Evolutionary conservation across 2,888 invertebrate genomes (phyloP).

Genomic region (Hemithea aestivaria): DNA sequence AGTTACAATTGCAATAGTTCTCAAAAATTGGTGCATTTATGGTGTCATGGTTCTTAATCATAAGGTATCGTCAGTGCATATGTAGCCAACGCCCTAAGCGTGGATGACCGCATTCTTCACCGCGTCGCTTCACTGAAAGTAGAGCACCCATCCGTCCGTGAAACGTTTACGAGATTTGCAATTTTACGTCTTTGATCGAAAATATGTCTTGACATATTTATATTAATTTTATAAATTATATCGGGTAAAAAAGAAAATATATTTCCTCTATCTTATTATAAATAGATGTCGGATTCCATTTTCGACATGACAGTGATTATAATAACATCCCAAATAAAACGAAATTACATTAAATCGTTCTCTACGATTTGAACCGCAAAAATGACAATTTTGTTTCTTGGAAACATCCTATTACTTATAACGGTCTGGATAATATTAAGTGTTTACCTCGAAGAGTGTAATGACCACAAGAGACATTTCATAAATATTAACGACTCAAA

Average conservation of each 20-base stretch:
- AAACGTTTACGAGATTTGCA: slow-evolving; percentile 47
- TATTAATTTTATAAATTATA: too few species aligned
- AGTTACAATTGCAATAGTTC: too few species aligned
- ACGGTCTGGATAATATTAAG: not conserved
- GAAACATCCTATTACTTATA: not conserved
- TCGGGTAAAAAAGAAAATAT: too few species aligned
- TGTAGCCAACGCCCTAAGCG: slow-evolving; percentile 35
- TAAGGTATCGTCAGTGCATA: slow-evolving; percentile 23
- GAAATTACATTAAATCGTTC: too few species aligned
- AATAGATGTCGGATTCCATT: too few species aligned
- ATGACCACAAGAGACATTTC: slow-evolving; percentile 7
- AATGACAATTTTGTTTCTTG: slow-evolving; percentile 9
- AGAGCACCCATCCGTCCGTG: slow-evolving; percentile 68
- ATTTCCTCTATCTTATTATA: too few species aligned
- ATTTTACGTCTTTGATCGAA: slow-evolving; percentile 19
- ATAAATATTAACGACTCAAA: slow-evolving; percentile 9
- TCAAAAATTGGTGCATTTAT: too few species aligned
- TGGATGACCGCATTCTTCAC: slow-evolving; percentile 67
- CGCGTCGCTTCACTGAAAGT: slow-evolving; percentile 54
- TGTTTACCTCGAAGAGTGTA: slow-evolving; percentile 5
- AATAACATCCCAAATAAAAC: too few species aligned
- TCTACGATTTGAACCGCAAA: too few species aligned
- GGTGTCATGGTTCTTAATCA: too few species aligned
- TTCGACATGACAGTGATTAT: too few species aligned
- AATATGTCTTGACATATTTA: too few species aligned